Percentiles rank a stretch among this genome's conserved stretches.
Evolutionary conservation across 2,797 vertebrate species (phyloP).

Genomic region (Spinus pinus): DNA sequence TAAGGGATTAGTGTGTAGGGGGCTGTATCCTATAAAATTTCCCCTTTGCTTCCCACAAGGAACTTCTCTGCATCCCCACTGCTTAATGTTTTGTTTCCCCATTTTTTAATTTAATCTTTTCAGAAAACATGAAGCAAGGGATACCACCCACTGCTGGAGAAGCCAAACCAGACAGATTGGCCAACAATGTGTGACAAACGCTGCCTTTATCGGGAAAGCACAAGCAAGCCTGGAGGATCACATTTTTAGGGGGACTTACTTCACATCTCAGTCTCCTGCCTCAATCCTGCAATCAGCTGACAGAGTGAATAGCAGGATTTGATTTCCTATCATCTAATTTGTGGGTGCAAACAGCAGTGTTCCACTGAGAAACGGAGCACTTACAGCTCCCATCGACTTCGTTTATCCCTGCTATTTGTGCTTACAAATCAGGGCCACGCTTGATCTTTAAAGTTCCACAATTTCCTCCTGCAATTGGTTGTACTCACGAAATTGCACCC

Average conservation of each 20-base stretch:
- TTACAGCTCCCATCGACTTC: slow-evolving; percentile 8
- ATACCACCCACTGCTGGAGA: not conserved
- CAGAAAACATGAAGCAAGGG: not conserved
- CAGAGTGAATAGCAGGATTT: not conserved
- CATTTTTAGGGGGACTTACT: not conserved
- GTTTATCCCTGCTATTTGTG: slow-evolving; percentile 31
- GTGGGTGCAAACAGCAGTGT: slow-evolving; percentile 31
- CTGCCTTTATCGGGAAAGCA: not conserved
- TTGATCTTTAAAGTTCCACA: slow-evolving; percentile 35
- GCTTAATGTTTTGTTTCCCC: not conserved
- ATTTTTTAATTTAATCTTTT: not conserved
- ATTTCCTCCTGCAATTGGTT: slow-evolving; percentile 55
- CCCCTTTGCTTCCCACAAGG: not conserved
- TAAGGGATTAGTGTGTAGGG: not conserved
- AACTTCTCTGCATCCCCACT: not conserved
- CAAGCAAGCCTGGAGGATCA: not conserved
- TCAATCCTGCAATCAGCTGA: slow-evolving; percentile 41
- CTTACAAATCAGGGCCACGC: slow-evolving; percentile 41
- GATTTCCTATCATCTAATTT: slow-evolving; percentile 47
- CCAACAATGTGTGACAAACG: not conserved
- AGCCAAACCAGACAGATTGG: not conserved
- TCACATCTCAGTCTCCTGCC: not conserved
- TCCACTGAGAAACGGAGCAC: not conserved
- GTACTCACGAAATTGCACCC: slow-evolving; percentile 54
- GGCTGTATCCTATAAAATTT: not conserved